A percentile compares a stretch with the other conserved stretches of the same genome.
These are phyloP conservation scores for Phengaris arion DNA, from an alignment of 2,888 invertebrate species.

Conservation along the genomic window DNA sequence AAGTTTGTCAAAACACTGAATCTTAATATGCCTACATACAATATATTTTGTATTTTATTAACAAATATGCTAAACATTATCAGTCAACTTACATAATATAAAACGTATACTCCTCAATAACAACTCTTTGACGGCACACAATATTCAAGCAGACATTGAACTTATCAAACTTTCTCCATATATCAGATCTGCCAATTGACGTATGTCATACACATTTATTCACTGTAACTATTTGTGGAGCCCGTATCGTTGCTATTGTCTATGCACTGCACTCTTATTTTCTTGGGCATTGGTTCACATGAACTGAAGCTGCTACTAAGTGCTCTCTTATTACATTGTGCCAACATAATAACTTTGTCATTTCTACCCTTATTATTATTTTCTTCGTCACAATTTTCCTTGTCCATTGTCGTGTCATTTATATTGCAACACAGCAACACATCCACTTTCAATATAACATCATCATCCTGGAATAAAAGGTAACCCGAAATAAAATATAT, in stretches of 20 bases:
- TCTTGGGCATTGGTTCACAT: slow-evolving; percentile 64
- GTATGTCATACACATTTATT: neutral
- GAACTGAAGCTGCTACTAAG: slow-evolving; percentile 57
- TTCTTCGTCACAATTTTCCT: slow-evolving; percentile 53
- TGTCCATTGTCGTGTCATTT: slow-evolving; percentile 35
- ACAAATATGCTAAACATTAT: neutral
- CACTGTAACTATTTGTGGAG: slow-evolving; percentile 56
- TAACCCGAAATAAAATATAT: too few relatives aligned
- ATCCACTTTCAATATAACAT: slow-evolving; percentile 61
- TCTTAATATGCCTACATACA: neutral
- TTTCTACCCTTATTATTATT: slow-evolving; percentile 52
- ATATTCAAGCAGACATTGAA: neutral
- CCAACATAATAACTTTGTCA: slow-evolving; percentile 48
- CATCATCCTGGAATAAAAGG: slow-evolving; percentile 53
- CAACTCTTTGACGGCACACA: neutral
- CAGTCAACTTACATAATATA: neutral
- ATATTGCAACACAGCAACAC: slow-evolving; percentile 52
- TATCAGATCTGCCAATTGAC: too few relatives aligned
- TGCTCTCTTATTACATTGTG: slow-evolving; percentile 55
- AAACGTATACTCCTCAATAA: neutral
- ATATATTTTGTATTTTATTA: neutral
- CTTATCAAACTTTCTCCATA: too few relatives aligned
- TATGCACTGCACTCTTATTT: slow-evolving; percentile 44
- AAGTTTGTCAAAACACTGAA: neutral
- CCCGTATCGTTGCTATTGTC: slow-evolving; percentile 49